These are phyloP conservation scores for Eclectus roratus DNA, from an alignment of 2,113 vertebrate species.

Conservation along the genomic window DNA sequence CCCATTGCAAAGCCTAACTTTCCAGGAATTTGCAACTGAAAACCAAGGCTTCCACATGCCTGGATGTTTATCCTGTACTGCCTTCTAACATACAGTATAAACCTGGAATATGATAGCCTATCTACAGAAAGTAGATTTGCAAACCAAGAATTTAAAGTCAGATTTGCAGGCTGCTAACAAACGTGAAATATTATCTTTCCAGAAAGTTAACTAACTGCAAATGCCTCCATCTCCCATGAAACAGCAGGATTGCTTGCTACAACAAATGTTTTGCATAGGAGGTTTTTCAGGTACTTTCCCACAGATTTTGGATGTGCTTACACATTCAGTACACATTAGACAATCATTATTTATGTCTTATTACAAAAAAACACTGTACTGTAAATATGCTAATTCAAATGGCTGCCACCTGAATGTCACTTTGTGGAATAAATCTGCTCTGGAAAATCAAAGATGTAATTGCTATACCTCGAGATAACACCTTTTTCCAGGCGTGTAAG, in stretches of 20 bases:
- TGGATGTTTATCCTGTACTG: neutral
- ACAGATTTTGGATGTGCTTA: neutral
- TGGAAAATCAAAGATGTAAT: neutral
- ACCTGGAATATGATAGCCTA: neutral
- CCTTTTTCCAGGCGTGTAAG: neutral
- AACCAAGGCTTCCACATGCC: neutral
- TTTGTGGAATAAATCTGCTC: neutral
- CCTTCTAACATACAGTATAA: neutral
- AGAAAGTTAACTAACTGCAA: neutral
- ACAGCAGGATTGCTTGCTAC: neutral
- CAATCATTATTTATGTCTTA: neutral
- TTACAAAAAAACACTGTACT: neutral
- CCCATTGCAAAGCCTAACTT: neutral
- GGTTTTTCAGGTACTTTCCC: neutral
- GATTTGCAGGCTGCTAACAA: neutral
- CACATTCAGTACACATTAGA: neutral
- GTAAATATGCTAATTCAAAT: neutral
- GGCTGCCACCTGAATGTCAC: neutral
- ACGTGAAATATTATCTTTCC: constrained; percentile 1
- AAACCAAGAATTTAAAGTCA: neutral
- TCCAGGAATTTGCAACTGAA: neutral
- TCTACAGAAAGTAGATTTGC: neutral
- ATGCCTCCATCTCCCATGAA: neutral
- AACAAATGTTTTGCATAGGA: neutral
- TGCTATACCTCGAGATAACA: neutral